A percentile compares a stretch with the other conserved stretches of the same genome.
These are phyloP conservation scores for Centropus bengalensis DNA, from an alignment of 2,113 vertebrate genomes.

Conservation along the genomic window DNA sequence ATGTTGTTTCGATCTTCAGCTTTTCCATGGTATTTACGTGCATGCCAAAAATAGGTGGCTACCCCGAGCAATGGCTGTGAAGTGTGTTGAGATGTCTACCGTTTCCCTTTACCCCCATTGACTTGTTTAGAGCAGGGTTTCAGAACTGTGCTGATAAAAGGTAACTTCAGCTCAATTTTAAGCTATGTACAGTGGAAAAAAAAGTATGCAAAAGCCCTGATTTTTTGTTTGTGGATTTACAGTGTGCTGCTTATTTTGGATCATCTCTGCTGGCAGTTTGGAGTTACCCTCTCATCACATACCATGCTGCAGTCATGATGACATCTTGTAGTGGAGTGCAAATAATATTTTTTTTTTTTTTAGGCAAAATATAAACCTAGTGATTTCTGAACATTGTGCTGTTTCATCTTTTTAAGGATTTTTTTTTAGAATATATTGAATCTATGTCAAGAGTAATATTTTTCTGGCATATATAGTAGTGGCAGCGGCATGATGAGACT, in stretches of 20 bases:
- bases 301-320: not conserved
- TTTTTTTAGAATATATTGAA: not conserved
- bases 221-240: conserved; percentile 36
- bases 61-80: not conserved
- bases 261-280: not conserved
- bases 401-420: not conserved
- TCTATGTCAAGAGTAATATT: not conserved
- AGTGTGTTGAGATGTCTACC: not conserved
- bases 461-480: not conserved
- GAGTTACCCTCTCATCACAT: not conserved
- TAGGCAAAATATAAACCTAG: not conserved
- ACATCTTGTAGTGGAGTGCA: conserved; percentile 27
- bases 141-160: not conserved
- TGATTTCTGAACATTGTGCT: not conserved
- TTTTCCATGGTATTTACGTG: not conserved
- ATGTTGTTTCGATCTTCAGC: not conserved
- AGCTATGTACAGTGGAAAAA: not conserved
- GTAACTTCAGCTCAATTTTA: not conserved
- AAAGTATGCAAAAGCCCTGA: not conserved
- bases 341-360: conserved; percentile 11
- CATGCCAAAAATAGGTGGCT: not conserved
- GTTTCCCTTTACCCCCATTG: not conserved
- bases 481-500: not conserved
- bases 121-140: not conserved
- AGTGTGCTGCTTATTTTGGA: conserved; percentile 40